phyloP scores from a whole-genome alignment of 2,797 vertebrate genomes.

The Gymnothorax javanicus region DNA sequence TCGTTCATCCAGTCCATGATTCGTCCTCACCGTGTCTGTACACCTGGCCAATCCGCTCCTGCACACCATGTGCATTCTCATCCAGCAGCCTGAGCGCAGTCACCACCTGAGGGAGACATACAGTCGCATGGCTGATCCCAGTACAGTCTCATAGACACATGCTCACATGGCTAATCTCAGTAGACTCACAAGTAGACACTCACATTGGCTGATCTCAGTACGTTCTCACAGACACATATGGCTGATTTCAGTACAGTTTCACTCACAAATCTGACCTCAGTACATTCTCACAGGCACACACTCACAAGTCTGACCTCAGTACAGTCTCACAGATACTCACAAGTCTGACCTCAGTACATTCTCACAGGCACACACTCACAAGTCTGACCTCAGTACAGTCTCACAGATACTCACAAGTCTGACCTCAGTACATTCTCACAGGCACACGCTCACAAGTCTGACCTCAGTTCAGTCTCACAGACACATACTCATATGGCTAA shows the following conservation, averaged over 20 bases:
- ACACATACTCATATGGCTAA: background rate
- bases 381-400: background rate
- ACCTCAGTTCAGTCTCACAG: too few species aligned
- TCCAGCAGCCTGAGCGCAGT: conserved; percentile 88
- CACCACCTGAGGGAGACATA: conserved; percentile 80
- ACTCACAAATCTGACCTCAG: background rate
- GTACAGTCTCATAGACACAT: background rate
- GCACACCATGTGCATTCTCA: conserved; percentile 84
- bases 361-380: background rate
- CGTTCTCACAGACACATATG: background rate
- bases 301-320: background rate
- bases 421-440: too few species aligned
- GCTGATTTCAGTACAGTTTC: background rate
- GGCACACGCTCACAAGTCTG: too few species aligned
- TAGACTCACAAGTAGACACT: background rate
- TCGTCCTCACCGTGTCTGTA: conserved; percentile 86
- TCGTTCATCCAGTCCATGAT: background rate
- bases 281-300: background rate
- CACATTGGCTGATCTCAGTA: background rate
- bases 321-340: background rate
- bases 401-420: background rate
- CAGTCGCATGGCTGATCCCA: background rate
- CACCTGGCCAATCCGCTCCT: conserved; percentile 89
- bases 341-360: background rate
- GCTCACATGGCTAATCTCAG: background rate